Evolutionary conservation across 2,113 vertebrate genomes (phyloP), one percentile per base, ranked within the genome.

Genomic region (Spermophilus dauricus): DNA sequence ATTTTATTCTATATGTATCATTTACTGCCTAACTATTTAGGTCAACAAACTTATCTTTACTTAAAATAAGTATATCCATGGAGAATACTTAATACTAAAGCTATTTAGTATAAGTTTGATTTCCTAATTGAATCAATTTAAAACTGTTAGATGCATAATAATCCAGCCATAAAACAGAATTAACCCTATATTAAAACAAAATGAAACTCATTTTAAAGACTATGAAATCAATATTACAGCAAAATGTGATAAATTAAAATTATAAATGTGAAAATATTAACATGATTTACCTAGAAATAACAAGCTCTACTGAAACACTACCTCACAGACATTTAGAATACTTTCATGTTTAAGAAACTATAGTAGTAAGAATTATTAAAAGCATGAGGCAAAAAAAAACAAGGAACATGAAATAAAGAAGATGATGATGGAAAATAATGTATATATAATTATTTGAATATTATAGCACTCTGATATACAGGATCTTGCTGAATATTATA

Each of bases 61-160:
- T 95, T 96, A 70, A 96, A 95, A 48, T 73, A 51, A 87, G 24
- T 61, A 9, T 42, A 85, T 85, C 5, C 16, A 75, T 72, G 20
- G 77, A 91, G 28, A 96, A 92, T 69, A 42, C 24, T 75, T 91
- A 94, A 89, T 73, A 88, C 4, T 89, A 32, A 96, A 45, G 13
- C 8, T 63, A 69, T 8, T 56, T 7, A 63, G 16, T 37, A 56
- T 65, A 61, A 88, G 7, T 91, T 82, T 91, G 70, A 65, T 93
- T 87, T 92, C 8, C 30, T 91, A 94, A 58, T 73, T 48, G 70
- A 96, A 90, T 96, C 32, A 7, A 14, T 63, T 14, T 84, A 76
- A 95, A 93, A 87, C 20, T 65, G 28, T 58, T 56, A 92, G 84
- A 84, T 69, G 13, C 2, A 69, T 85, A 85, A 53, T 95, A 82